Evolutionary conservation across 2,888 invertebrate species (phyloP).

Genomic region (Petrolisthes cinctipes): DNA sequence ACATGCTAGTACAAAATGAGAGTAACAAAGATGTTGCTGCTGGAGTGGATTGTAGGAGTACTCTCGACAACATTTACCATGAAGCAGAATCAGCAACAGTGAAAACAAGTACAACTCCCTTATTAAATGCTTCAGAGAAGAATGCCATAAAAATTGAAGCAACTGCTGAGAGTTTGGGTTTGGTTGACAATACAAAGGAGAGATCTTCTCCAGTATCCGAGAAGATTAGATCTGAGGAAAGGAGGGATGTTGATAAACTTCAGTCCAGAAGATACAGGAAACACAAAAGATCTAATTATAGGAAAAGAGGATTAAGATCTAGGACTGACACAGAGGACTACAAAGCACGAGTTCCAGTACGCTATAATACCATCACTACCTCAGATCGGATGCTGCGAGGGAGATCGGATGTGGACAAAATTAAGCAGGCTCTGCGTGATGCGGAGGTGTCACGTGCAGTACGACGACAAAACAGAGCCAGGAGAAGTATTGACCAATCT

Average conservation of each 20-base stretch:
- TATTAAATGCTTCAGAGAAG: neutral
- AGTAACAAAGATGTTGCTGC: neutral
- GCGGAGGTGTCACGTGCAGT: neutral
- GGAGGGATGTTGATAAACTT: neutral
- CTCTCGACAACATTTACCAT: no score
- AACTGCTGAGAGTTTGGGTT: neutral
- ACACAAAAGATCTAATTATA: neutral
- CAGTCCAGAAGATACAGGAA: neutral
- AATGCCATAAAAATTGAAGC: neutral
- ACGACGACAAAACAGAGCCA: constrained; percentile 2
- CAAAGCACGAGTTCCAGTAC: neutral
- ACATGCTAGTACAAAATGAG: constrained; percentile 43
- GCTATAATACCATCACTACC: neutral
- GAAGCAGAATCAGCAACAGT: no score
- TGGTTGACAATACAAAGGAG: neutral
- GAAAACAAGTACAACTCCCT: neutral
- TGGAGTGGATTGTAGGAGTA: no score
- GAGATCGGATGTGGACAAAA: constrained; percentile 36
- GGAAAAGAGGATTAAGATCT: neutral
- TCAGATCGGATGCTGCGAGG: constrained; percentile 33
- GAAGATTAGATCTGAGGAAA: neutral
- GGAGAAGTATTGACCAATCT: neutral
- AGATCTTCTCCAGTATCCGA: neutral
- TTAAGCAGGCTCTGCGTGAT: constrained; percentile 15
- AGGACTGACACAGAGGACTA: neutral